These are phyloP conservation scores for Caenorhabditis remanei DNA, from an alignment of 1,140 invertebrate genomes.

Conservation along the genomic window DNA sequence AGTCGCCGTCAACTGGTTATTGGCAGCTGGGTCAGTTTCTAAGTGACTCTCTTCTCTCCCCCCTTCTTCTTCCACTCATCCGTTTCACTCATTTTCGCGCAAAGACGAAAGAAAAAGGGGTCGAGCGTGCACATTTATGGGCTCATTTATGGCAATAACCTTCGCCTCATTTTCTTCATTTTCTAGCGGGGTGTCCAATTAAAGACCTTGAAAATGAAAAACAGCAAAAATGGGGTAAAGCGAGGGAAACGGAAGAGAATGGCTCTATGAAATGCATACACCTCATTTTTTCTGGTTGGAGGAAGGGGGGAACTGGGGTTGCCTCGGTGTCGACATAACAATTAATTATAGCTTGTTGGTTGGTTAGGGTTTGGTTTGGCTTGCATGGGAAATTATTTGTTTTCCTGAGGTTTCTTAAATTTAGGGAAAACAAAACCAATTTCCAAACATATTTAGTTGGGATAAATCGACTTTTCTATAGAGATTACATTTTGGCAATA, in stretches of 20 bases:
- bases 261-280: conserved; percentile 1
- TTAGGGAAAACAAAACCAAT: no score
- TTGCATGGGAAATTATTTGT: no score
- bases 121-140: neutral
- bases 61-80: neutral
- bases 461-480: no score
- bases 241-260: neutral
- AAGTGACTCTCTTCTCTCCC: neutral
- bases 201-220: conserved; percentile 24
- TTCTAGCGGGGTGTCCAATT: neutral
- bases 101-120: neutral
- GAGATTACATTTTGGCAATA: no score
- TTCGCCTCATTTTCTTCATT: neutral
- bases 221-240: neutral
- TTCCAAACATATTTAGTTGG: no score
- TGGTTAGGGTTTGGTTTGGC: no score
- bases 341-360: no score
- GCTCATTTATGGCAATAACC: conserved; percentile 38
- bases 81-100: neutral
- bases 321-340: no score
- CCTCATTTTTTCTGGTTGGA: neutral
- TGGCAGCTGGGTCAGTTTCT: conserved; percentile 21
- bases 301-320: no score
- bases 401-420: no score
- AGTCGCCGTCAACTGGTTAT: neutral